Percentiles rank a stretch among this genome's conserved stretches.
Conservation (phyloP, 2,797 vertebrate species). For the Thripadectes ignobilis region DNA sequence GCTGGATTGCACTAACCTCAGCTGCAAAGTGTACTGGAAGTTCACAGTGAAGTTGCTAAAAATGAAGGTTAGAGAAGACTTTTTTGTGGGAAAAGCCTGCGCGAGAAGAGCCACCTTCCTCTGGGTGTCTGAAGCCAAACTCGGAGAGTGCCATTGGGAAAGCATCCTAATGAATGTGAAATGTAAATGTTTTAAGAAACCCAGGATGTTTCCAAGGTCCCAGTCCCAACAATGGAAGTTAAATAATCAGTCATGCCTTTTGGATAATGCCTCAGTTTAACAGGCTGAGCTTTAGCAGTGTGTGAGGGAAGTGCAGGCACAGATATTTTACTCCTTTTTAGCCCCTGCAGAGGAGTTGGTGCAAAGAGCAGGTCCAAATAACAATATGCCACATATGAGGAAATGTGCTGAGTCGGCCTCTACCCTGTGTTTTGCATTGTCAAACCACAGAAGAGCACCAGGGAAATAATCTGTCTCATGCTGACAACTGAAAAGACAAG, state of each 20-base stretch:
- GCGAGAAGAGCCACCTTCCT: background rate
- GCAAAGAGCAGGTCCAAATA: accelerated
- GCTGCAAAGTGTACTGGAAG: background rate
- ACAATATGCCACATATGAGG: background rate
- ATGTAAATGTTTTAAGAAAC: background rate
- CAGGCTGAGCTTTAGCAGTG: background rate
- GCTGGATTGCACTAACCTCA: background rate
- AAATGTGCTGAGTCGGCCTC: background rate
- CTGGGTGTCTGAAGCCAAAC: background rate
- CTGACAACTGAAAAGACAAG: background rate
- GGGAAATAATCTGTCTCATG: background rate
- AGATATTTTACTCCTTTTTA: background rate
- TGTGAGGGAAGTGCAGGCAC: accelerated
- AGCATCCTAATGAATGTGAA: background rate
- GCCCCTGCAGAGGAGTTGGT: accelerated
- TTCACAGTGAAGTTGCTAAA: background rate
- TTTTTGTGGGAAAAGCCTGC: background rate
- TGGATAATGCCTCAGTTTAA: background rate
- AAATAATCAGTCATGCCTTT: background rate
- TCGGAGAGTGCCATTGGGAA: accelerated
- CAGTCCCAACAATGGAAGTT: background rate
- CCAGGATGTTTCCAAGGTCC: background rate
- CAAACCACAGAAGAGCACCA: background rate
- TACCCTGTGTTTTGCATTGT: background rate
- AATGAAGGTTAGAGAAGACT: background rate